Evolutionary conservation across 1,140 invertebrate species (phyloP), one percentile per base, ranked within the genome.

Genomic region (Drosophila seguyi): DNA sequence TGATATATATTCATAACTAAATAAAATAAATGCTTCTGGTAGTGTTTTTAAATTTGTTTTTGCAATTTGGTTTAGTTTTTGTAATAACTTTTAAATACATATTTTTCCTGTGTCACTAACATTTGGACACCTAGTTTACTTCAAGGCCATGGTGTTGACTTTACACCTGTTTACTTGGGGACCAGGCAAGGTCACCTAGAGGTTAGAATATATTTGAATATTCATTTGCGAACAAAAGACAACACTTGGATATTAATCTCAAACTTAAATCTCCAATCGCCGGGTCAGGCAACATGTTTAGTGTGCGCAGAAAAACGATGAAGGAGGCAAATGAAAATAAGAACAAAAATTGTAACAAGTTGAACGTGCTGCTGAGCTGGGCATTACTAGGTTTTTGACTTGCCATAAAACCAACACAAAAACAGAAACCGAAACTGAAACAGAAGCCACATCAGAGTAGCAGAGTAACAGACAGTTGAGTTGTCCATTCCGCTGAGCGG

Each of bases 371-470:
- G 73, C 63, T 73, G 67, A 72, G 69, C 77, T 81, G 80, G 65
- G 80, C 85, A 88, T 90, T 88, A 88, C 84, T 88, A 90, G 84
- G 80, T 90, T 88, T 88, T 90, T 88, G 84, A 84, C 84, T 88
- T 88, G 85, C 77, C 50, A 84, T 84, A 78, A 88, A 88, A 72
- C 44, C 34, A 18, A 16, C 36, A 48, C 36, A 68, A 76, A 84
- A 57, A 48, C 36, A 68, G 81, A 84, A 57, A 53, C 47, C 39
- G 63, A 68, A 75, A 67, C 66, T 65, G 58, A 84, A 60, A 42
- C 56, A 63, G 61, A 42, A 69, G 75, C 59, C 38, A 39, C 48
- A 65, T 31, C 42, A 42, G 45, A 72, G 25, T 10, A 11, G 16
- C 47, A 47, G 57, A 74, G 45, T 3, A 29, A 5, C 22, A 47